Conservation (phyloP, 2,888 invertebrate genomes). For the Scaeva pyrastri region DNA sequence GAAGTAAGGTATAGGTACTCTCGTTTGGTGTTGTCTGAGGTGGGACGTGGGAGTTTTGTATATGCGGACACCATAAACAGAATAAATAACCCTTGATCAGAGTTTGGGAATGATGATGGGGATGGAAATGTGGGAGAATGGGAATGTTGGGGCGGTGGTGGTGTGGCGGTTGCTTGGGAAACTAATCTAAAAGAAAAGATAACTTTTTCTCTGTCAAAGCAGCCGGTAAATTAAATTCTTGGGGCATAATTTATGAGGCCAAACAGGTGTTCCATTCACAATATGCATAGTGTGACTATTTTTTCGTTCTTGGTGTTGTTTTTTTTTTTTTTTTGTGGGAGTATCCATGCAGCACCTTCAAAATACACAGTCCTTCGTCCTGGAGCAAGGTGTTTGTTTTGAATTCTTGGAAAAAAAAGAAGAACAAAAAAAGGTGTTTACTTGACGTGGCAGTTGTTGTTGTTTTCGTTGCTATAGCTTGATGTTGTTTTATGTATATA, state of each 20-base stretch:
- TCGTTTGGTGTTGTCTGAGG: constrained; percentile 46
- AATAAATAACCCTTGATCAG: constrained; percentile 40
- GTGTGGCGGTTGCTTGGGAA: constrained; percentile 44
- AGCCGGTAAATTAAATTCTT: constrained; percentile 79
- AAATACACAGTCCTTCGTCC: neutral
- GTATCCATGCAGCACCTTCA: neutral
- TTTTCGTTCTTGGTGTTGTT: neutral
- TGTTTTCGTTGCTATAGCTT: constrained; percentile 12
- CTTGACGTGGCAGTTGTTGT: constrained; percentile 54
- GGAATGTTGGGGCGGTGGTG: neutral
- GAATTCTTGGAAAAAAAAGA: constrained; percentile 20
- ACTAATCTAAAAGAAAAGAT: constrained; percentile 76
- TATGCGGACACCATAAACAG: constrained; percentile 59
- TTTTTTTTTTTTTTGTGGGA: constrained; percentile 21
- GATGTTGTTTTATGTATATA: constrained; percentile 61
- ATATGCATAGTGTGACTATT: constrained; percentile 54
- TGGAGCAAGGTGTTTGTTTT: constrained; percentile 29
- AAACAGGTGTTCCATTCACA: constrained; percentile 79
- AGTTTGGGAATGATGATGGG: neutral
- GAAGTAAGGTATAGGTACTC: neutral
- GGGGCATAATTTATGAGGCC: constrained; percentile 80
- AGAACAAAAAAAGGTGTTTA: constrained; percentile 47
- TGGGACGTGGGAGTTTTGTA: constrained; percentile 5
- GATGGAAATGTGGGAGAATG: too few relatives aligned
- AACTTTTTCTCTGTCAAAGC: constrained; percentile 76